phyloP scores from a whole-genome alignment of 2,113 vertebrate genomes.

The Amphiprion ocellaris region DNA sequence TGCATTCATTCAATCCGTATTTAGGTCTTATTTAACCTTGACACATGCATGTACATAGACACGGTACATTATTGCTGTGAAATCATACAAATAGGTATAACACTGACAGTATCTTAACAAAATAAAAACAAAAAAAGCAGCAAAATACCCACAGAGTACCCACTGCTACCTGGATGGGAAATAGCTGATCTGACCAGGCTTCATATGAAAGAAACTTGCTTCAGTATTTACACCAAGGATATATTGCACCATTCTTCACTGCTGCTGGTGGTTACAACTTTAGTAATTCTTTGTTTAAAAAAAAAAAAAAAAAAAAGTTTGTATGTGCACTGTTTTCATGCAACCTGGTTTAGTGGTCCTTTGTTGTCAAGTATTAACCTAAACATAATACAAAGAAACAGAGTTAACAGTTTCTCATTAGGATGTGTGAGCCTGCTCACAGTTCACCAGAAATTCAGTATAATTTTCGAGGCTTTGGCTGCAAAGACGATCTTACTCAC shows the following conservation, averaged over 20 bases:
- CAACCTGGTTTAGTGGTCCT: conserved; percentile 20
- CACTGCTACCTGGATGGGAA: conserved; percentile 1
- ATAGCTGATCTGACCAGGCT: conserved; percentile 19
- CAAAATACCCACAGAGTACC: conserved; percentile 18
- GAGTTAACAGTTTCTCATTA: neutral
- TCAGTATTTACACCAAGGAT: conserved; percentile 43
- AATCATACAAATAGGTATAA: neutral
- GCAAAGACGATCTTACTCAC: conserved; percentile 1
- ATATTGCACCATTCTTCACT: conserved; percentile 22
- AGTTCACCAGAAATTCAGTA: conserved; percentile 26
- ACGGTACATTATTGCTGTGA: conserved; percentile 43
- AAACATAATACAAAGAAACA: conserved; percentile 14
- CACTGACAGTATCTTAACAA: neutral
- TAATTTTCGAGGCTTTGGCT: conserved; percentile 42
- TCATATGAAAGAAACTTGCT: neutral
- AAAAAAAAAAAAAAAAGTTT: neutral
- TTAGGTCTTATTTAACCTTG: neutral
- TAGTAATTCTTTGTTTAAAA: neutral
- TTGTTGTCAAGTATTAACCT: conserved; percentile 24
- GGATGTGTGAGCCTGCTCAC: conserved; percentile 71
- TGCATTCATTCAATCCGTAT: neutral
- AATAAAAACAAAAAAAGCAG: conserved; percentile 23
- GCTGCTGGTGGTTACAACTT: conserved; percentile 37
- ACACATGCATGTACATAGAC: conserved; percentile 22
- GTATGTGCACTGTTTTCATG: conserved; percentile 20